Evolutionary conservation across 2,113 vertebrate species (phyloP), one percentile per base, ranked within the genome.

Genomic region (Bubo blakistoni): DNA sequence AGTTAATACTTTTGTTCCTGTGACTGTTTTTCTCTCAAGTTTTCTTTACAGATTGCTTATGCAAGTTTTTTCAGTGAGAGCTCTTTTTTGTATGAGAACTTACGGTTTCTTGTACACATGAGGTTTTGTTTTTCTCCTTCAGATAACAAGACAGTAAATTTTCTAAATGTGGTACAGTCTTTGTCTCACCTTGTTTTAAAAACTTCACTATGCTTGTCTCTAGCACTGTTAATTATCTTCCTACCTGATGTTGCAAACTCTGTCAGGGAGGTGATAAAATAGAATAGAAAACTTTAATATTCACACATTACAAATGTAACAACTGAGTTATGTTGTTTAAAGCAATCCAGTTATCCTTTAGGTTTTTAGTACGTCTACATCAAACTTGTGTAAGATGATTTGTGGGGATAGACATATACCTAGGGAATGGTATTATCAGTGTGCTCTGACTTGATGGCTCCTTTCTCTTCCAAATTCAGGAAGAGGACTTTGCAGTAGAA

Each of bases 21-120:
- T 76, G 14, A 24, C 40, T 44, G 8, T 25, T 34, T 61, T 90
- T 69, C 7, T 82, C 38, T 70, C 10, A 20, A 30, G 62, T 44
- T 89, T 40, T 69, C 6, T 92, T 57, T 80, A 32, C 57, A 65
- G 40, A 16, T 61, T 34, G 36, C 10, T 93, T 52, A n/a, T 13
- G 19, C 52, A 72, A 18, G 58, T 32, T 80, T 90, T 69, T 86
- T 34, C 30, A 29, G 5, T 26, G 46, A 65, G 42, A n/a, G 7
- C 6, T 65, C 19, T 52, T 49, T 62, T 81, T 65, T 13, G 16
- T 12, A 0, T 25, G 54, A 40, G 36, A 25, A 3, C 29, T 72
- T 40, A 8, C 46, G 32, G 13, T 42, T 92, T 81, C 55, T 83
- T 1, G 2, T 70, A 11, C 3, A 0, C 46, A 7, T 0, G 10